Evolutionary conservation across 2,888 invertebrate species (phyloP), one percentile per base, ranked within the genome.

Genomic region (Trissoscelio sp.): DNA sequence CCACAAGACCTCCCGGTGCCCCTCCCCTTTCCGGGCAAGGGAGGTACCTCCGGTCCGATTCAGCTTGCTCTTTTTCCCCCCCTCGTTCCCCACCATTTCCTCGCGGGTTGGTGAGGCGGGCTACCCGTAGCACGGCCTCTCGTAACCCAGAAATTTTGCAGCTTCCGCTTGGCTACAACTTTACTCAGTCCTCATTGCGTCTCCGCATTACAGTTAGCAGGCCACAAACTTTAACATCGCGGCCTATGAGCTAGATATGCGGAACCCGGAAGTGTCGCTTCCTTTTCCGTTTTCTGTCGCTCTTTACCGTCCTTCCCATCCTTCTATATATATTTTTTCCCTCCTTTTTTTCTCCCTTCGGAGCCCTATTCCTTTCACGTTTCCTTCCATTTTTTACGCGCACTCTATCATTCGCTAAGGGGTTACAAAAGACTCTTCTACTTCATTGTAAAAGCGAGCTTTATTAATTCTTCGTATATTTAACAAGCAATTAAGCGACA

Each of bases 11-110:
- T 95, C 97, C 88, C 94, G 96, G 88, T 98, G 98, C 92, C 94
- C 96, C 78, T 97, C 97, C 92, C 95, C 96, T 89, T 96, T 99
- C 91, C 94, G 96, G 88, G 98, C 98, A 66, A 95, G 96, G 96
- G 96, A 90, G 89, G 83, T 86, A 84, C 55, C 55, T 48, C 64
- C 69, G 75, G 57, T 69, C 83, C 67, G 78, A 78, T 73, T 51
- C 77, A 53, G 51, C 67, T n/a, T 48, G 70, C 37, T 57, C 80
- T 82, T 81, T 83, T 82, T 83, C 58, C 70, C 55, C 48, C 66
- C 60, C 80, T 60, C 16, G 64, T 72, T 53, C 55, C 53, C 64
- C 79, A 37, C 60, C 78, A 64, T 74, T 82, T 57, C 34, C 78
- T 79, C 74, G 55, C 57, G 55, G 42, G 48, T 44, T 22, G 20